Evolutionary conservation across 2,888 invertebrate species (phyloP).

Genomic region (Hecatera dysodea): DNA sequence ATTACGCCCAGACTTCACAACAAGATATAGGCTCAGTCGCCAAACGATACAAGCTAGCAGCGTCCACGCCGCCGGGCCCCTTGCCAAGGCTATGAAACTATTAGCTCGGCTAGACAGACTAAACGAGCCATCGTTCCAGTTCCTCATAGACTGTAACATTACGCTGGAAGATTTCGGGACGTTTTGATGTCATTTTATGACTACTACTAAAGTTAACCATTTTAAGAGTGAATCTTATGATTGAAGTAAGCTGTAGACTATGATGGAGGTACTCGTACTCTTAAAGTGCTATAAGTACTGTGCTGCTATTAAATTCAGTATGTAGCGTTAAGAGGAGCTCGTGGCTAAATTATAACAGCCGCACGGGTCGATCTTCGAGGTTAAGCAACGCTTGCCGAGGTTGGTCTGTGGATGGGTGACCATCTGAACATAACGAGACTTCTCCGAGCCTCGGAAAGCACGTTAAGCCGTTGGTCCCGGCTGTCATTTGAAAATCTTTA

Average conservation of each 20-base stretch:
- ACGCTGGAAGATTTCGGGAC: conserved; percentile 9
- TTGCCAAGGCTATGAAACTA: conserved; percentile 42
- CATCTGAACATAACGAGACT: too few species aligned
- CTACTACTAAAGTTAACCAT: not conserved
- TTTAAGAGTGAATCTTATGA: not conserved
- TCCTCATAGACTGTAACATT: conserved; percentile 20
- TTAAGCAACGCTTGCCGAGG: too few species aligned
- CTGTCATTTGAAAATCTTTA: too few species aligned
- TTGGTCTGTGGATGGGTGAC: too few species aligned
- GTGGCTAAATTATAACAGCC: too few species aligned
- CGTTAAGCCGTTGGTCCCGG: too few species aligned
- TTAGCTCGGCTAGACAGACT: conserved; percentile 51
- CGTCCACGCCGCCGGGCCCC: conserved; percentile 22
- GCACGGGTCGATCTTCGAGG: too few species aligned
- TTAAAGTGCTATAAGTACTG: too few species aligned
- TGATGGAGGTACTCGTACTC: too few species aligned
- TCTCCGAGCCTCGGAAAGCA: too few species aligned
- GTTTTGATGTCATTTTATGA: not conserved
- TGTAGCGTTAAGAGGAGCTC: too few species aligned
- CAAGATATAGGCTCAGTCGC: conserved; percentile 30
- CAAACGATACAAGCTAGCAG: conserved; percentile 9
- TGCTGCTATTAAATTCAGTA: too few species aligned
- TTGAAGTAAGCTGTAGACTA: not conserved
- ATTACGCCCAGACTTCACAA: conserved; percentile 26
- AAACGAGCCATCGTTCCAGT: conserved; percentile 26